phyloP scores from a whole-genome alignment of 2,888 invertebrate genomes.

The Eueremaeus valkanovi region DNA sequence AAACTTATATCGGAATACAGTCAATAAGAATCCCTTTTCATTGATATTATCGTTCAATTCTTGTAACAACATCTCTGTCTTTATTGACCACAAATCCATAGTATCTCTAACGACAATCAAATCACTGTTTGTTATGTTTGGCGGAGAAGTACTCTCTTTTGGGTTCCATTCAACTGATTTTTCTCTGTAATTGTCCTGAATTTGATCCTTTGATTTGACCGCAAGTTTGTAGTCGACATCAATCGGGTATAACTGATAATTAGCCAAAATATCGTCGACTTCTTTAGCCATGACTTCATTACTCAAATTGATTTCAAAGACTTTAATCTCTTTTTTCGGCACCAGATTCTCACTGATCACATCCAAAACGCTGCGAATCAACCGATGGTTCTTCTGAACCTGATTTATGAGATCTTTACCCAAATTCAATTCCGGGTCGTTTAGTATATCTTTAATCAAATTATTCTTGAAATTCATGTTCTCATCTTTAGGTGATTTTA shows the following conservation, averaged over 20 bases:
- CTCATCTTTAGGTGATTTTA: conserved; percentile 27
- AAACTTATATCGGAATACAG: conserved; percentile 44
- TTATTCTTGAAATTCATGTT: conserved; percentile 73
- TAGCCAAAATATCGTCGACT: conserved; percentile 32
- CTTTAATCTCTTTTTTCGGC: conserved; percentile 62
- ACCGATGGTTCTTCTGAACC: conserved; percentile 45
- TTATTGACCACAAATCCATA: background rate
- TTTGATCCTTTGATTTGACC: conserved; percentile 55
- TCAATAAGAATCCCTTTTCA: conserved; percentile 66
- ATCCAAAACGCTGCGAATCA: conserved; percentile 59
- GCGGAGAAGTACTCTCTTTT: conserved; percentile 55
- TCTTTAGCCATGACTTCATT: conserved; percentile 37
- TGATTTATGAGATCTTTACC: conserved; percentile 29
- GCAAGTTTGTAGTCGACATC: conserved; percentile 61
- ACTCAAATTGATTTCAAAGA: conserved; percentile 62
- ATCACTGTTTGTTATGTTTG: conserved; percentile 48
- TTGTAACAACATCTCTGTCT: conserved; percentile 43
- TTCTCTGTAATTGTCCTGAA: conserved; percentile 49
- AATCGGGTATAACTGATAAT: conserved; percentile 44
- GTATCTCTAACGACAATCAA: conserved; percentile 48
- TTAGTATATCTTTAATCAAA: conserved; percentile 64
- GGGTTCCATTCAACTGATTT: conserved; percentile 60
- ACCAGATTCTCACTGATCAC: conserved; percentile 71
- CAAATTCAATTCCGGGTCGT: conserved; percentile 61
- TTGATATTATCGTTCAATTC: conserved; percentile 59